phyloP scores from a whole-genome alignment of 2,113 vertebrate genomes.

The Jaculus jaculus region DNA sequence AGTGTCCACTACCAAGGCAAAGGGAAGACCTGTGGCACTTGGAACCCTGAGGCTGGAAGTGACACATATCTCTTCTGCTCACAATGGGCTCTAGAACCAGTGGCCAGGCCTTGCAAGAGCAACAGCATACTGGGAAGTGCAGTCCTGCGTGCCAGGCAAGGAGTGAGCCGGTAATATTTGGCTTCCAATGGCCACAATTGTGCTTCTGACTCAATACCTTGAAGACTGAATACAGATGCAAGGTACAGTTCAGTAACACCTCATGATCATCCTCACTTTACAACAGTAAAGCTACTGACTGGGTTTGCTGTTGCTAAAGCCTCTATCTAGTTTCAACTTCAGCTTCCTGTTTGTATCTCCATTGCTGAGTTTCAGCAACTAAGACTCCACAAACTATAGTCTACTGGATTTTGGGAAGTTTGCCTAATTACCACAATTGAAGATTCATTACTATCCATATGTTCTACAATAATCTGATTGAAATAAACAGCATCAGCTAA shows the following conservation, averaged over 20 bases:
- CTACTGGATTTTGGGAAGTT: background rate
- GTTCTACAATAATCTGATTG: background rate
- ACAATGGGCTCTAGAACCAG: background rate
- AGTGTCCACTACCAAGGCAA: background rate
- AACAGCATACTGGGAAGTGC: background rate
- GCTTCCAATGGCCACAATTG: fast-evolving
- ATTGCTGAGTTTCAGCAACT: background rate
- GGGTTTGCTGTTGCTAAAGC: background rate
- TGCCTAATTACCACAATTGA: background rate
- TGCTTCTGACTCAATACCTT: fast-evolving
- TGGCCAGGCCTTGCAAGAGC: background rate
- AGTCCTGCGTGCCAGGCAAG: background rate
- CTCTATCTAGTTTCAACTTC: background rate
- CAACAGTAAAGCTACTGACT: fast-evolving
- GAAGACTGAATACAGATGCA: background rate
- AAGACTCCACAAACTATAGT: background rate
- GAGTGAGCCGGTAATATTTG: background rate
- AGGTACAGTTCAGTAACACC: background rate
- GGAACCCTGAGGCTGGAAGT: background rate
- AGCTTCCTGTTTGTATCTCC: background rate
- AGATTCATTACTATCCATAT: background rate
- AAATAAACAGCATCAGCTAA: background rate
- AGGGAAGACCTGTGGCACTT: background rate
- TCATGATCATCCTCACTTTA: fast-evolving
- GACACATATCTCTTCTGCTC: background rate